Evolutionary conservation across 2,797 vertebrate species (phyloP).

Genomic region (Pipistrellus pipistrellus): DNA sequence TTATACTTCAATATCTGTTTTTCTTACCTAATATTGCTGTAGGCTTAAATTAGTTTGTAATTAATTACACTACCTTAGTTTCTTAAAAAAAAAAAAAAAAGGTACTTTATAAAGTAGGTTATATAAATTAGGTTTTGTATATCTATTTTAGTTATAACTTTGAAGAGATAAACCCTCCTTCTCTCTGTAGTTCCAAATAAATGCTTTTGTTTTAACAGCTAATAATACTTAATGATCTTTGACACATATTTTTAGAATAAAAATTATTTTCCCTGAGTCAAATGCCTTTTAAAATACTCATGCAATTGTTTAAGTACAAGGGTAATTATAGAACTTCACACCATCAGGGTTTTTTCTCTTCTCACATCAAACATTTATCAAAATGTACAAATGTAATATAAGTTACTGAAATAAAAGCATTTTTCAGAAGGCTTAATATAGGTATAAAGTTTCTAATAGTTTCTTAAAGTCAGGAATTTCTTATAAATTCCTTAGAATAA

Average conservation of each 20-base stretch:
- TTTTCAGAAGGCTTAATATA: slow-evolving; percentile 38
- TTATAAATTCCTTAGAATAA: slow-evolving; percentile 53
- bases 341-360: background rate
- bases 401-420: slow-evolving; percentile 3
- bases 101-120: background rate
- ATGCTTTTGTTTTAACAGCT: slow-evolving; percentile 46
- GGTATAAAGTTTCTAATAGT: background rate
- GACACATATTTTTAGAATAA: background rate
- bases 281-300: slow-evolving; percentile 48
- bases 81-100: slow-evolving; percentile 63
- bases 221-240: slow-evolving; percentile 26
- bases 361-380: slow-evolving; percentile 17
- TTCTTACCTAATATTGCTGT: slow-evolving; percentile 45
- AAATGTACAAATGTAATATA: slow-evolving; percentile 25
- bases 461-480: slow-evolving; percentile 49
- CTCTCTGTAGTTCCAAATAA: slow-evolving; percentile 29
- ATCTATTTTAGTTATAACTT: slow-evolving; percentile 51
- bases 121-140: slow-evolving; percentile 27
- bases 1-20: slow-evolving; percentile 11
- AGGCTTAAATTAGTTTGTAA: slow-evolving; percentile 24
- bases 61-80: slow-evolving; percentile 40
- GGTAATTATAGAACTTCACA: slow-evolving; percentile 22
- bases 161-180: slow-evolving; percentile 35
- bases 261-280: slow-evolving; percentile 46
- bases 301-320: background rate